phyloP scores from a whole-genome alignment of 1,140 invertebrate genomes.

The Cephus cinctus region DNA sequence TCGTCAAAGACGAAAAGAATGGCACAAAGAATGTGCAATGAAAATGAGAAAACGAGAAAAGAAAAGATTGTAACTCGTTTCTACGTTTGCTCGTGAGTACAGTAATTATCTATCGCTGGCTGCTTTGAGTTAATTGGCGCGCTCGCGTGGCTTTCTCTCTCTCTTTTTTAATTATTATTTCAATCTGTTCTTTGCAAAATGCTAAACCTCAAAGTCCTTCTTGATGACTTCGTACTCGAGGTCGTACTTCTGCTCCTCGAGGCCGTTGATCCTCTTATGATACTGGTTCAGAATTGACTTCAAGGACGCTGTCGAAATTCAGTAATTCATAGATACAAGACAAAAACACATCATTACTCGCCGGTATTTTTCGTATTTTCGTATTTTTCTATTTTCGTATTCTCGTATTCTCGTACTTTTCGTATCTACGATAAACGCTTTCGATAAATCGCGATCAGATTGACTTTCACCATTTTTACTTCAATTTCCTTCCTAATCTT shows the following conservation, averaged over 20 bases:
- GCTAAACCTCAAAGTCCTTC: constrained; percentile 83
- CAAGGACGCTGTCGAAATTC: constrained; percentile 69
- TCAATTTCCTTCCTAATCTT: too few relatives aligned
- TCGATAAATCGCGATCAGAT: too few relatives aligned
- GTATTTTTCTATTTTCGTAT: too few relatives aligned
- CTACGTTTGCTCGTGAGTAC: neutral
- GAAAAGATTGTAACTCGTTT: neutral
- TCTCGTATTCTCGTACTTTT: too few relatives aligned
- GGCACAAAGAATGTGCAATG: constrained; percentile 4
- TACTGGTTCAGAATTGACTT: constrained; percentile 84
- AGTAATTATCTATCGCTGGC: neutral
- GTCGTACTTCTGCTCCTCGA: constrained; percentile 96
- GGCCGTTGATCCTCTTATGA: constrained; percentile 79
- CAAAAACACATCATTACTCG: neutral
- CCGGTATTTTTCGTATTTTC: too few relatives aligned
- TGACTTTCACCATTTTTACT: too few relatives aligned
- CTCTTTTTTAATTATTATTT: constrained; percentile 2
- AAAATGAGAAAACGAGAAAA: constrained; percentile 2
- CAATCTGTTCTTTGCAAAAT: constrained; percentile 20
- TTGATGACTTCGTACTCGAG: constrained; percentile 91
- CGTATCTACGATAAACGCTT: too few relatives aligned
- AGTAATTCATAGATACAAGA: constrained; percentile 11
- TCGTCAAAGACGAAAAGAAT: too few relatives aligned
- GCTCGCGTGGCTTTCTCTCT: neutral
- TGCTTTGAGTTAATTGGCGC: constrained; percentile 18